Evolutionary conservation across 1,140 invertebrate genomes (phyloP).

Genomic region (Goniozus legneri): DNA sequence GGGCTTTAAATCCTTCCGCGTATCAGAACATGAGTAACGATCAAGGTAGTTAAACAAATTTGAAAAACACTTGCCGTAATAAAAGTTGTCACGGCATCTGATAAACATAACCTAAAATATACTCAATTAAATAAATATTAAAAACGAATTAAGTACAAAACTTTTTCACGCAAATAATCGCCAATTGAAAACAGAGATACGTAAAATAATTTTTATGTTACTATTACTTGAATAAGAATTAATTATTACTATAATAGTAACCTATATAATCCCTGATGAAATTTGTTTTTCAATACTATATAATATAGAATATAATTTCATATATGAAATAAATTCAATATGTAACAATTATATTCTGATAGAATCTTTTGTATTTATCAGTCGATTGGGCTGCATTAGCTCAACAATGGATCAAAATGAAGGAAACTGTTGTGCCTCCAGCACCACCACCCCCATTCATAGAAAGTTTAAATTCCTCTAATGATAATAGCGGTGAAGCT

Average conservation of each 20-base stretch:
- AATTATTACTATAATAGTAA: neutral
- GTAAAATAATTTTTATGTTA: too few relatives aligned
- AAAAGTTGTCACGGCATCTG: conserved; percentile 9
- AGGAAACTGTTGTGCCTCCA: conserved; percentile 66
- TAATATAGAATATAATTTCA: neutral
- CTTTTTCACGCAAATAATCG: too few relatives aligned
- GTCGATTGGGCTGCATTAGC: conserved; percentile 95
- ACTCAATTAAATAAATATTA: conserved; percentile 14
- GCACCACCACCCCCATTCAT: conserved; percentile 55
- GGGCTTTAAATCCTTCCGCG: conserved; percentile 69
- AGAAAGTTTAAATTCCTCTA: conserved; percentile 23
- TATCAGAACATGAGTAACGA: conserved; percentile 61
- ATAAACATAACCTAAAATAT: conserved; percentile 15
- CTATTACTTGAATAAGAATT: too few relatives aligned
- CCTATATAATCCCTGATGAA: neutral
- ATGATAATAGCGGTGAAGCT: conserved; percentile 70
- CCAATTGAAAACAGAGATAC: too few relatives aligned
- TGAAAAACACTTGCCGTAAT: neutral
- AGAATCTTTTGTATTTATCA: conserved; percentile 39
- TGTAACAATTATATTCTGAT: too few relatives aligned
- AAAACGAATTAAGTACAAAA: too few relatives aligned
- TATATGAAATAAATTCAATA: too few relatives aligned
- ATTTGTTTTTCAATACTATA: neutral
- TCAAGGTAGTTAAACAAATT: conserved; percentile 42
- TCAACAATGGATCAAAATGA: conserved; percentile 98